phyloP scores from a whole-genome alignment of 2,797 vertebrate genomes.

The Sylvia borin region DNA sequence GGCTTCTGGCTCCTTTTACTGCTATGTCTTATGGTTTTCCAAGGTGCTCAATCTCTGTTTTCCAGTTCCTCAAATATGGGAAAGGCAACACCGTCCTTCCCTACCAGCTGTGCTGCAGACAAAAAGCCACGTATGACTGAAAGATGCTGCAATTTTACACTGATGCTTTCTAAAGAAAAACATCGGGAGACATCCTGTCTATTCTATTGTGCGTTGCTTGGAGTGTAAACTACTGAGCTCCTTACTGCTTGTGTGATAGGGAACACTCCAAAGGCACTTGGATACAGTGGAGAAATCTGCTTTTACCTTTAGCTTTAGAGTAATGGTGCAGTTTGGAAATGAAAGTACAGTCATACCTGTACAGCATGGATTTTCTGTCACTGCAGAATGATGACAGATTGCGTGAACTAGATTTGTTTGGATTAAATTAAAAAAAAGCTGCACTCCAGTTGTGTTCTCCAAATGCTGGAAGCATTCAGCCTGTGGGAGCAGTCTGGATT shows the following conservation, averaged over 20 bases:
- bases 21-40: background rate
- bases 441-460: background rate
- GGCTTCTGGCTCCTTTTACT: background rate
- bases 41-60: background rate
- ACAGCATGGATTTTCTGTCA: background rate
- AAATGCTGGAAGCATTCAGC: background rate
- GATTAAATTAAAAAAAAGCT: background rate
- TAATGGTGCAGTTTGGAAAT: background rate
- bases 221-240: background rate
- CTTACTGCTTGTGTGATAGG: background rate
- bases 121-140: background rate
- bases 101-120: background rate
- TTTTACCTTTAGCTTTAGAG: background rate
- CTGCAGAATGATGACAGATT: background rate
- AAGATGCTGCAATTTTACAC: background rate
- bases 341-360: background rate
- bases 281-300: background rate
- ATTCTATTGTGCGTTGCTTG: background rate
- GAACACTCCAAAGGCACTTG: background rate
- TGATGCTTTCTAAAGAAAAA: background rate
- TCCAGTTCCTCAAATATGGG: background rate
- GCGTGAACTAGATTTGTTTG: background rate
- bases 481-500: background rate
- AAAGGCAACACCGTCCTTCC: background rate
- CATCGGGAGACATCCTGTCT: background rate